Evolutionary conservation across 2,113 vertebrate genomes (phyloP), one percentile per base, ranked within the genome.

Genomic region (Chitala chitala): DNA sequence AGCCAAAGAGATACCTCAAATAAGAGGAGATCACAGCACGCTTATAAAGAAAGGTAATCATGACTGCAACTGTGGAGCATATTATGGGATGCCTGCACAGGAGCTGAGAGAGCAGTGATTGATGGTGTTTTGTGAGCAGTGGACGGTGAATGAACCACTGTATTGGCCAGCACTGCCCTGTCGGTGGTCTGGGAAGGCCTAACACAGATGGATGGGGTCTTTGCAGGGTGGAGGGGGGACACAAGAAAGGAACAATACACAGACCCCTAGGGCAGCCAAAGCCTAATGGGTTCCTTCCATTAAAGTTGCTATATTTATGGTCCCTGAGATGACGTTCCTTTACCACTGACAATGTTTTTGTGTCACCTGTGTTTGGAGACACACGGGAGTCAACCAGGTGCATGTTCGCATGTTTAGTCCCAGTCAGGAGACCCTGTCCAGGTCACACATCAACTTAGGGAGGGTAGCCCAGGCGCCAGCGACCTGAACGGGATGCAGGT

Each of bases 111-210:
- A 48, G 44, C 68, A 56, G 22, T 76, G 81, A 80, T 76, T 36
- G 72, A 82, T 82, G 75, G 76, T 73, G 75, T 66, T 33, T 17
- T 54, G 56, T 29, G 54, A 24, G 10, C 3, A 38, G 9, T 10
- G 75, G 65, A 51, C 61, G 75, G 29, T 13, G 58, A 17, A 5
- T 15, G 36, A 5, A 61, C 3, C 58, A 33, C 31, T 58, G 26
- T 29, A 29, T 61, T 33, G 31, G 15, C 58, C 58, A 63, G 33
- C 58, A 63, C 5, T 38, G 17, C 17, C 3, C 13, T 36, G 31
- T 33, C 20, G 20, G 26, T 29, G 15, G 12, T 33, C 6, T 13
- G 31, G 31, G 31, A 20, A 33, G 58, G 17, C 31, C 6, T 29
- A 2, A 7, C 56, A 59, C 26, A 15, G 10, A n/a, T 15, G 33